phyloP scores from a whole-genome alignment of 2,113 vertebrate genomes.

The Gobio gobio region DNA sequence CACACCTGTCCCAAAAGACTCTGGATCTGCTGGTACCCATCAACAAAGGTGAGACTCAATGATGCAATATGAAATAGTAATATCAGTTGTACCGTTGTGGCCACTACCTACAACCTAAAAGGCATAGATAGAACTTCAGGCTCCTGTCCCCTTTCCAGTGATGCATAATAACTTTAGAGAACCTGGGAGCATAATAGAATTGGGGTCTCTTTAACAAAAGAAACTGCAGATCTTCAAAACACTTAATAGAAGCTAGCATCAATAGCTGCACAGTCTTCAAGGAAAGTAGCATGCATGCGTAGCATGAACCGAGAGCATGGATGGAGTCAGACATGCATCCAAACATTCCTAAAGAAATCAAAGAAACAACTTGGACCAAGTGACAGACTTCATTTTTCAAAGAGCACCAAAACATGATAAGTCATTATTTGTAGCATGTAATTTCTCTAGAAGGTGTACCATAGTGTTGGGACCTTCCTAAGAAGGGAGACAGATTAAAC shows the following conservation, averaged over 20 bases:
- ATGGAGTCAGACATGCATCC: background rate
- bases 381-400: background rate
- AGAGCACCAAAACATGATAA: background rate
- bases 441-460: background rate
- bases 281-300: background rate
- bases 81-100: background rate
- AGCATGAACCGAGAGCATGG: background rate
- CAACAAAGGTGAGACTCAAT: slow-evolving; percentile 87
- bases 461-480: background rate
- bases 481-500: background rate
- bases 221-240: background rate
- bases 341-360: background rate
- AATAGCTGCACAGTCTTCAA: background rate
- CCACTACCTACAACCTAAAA: background rate
- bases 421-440: background rate
- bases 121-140: background rate
- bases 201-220: background rate
- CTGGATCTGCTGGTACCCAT: slow-evolving; percentile 94
- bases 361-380: background rate
- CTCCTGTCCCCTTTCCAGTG: background rate
- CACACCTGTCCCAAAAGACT: slow-evolving; percentile 95
- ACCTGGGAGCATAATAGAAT: background rate
- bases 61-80: background rate
- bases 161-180: background rate
- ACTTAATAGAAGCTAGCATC: background rate